A percentile compares a stretch with the other conserved stretches of the same genome.
phyloP scores from a whole-genome alignment of 2,888 invertebrate species.

The Synanthedon formicaeformis region DNA sequence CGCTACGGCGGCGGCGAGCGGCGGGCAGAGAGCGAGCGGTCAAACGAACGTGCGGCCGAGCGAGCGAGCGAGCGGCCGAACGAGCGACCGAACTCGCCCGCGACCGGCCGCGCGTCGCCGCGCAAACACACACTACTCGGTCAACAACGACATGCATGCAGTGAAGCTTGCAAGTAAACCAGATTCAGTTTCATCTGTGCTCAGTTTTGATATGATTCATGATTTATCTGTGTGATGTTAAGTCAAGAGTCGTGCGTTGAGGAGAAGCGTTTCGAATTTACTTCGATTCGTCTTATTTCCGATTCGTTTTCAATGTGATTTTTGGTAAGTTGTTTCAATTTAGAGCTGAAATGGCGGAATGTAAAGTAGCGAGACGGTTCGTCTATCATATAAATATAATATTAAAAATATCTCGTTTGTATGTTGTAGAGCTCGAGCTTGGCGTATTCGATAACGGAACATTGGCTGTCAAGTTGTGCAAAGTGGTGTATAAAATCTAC shows the following conservation, averaged over 20 bases:
- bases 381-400: conserved; percentile 28
- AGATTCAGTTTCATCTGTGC: conserved; percentile 68
- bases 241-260: conserved; percentile 64
- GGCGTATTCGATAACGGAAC: conserved; percentile 32
- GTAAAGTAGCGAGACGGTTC: conserved; percentile 46
- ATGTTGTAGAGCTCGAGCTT: conserved; percentile 24
- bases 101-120: conserved; percentile 6
- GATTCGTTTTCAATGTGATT: conserved; percentile 53
- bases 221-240: conserved; percentile 67
- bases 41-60: background rate
- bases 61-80: conserved; percentile 5
- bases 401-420: conserved; percentile 25
- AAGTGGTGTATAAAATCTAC: conserved; percentile 66
- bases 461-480: conserved; percentile 63
- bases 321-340: conserved; percentile 52
- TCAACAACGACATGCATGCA: conserved; percentile 68
- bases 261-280: conserved; percentile 72
- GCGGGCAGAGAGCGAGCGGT: background rate
- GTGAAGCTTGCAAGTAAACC: conserved; percentile 70
- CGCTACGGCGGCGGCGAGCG: conserved; percentile 21
- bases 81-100: conserved; percentile 11
- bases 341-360: conserved; percentile 61
- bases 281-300: conserved; percentile 49
- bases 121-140: conserved; percentile 55
- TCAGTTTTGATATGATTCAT: conserved; percentile 67